Evolutionary conservation across 2,113 vertebrate species (phyloP), one percentile per base, ranked within the genome.

Genomic region (Ptilorrhoa leucosticta): DNA sequence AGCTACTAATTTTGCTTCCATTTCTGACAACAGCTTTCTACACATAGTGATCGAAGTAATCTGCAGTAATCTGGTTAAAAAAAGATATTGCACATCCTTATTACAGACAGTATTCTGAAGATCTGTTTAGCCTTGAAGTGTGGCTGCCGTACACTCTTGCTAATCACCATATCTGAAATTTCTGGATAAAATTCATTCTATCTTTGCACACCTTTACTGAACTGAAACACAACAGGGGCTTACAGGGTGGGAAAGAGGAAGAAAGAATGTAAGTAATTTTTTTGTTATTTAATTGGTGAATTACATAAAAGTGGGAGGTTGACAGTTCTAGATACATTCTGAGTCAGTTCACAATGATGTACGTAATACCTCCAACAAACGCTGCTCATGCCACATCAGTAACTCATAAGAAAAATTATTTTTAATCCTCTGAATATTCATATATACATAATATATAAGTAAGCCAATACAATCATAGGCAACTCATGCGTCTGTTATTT

Each of bases 361-460:
- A 35, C 0, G 0, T 45, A 90, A 80, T 13, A n/a, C 11, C 27
- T 65, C 30, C 28, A 91, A 72, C 15, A 91, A 87, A 82, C 44
- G 35, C 15, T 88, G n/a, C 15, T 82, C 33, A 35, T 50, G 30
- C 42, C 2, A 22, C 53, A 30, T 79, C 31, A 93, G 24, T 68
- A 87, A 45, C 35, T 75, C 31, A 39, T 56, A 33, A 60, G 57
- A 76, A 81, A 75, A 91, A 45, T 3, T 93, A 85, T 69, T 93
- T 94, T 94, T 88, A 80, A 77, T 86, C 66, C 26, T 73, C 58
- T 90, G 83, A 79, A 73, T 95, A 91, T 85, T 87, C 53, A 70
- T 47, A 51, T 19, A 66, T 64, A 48, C 13, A 35, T 58, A 35
- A 58, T 47, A 50, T 70, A 28, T n/a, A 80, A 26, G 50, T 51